Conservation (phyloP, 2,113 vertebrate genomes). For the Coturnix japonica region DNA sequence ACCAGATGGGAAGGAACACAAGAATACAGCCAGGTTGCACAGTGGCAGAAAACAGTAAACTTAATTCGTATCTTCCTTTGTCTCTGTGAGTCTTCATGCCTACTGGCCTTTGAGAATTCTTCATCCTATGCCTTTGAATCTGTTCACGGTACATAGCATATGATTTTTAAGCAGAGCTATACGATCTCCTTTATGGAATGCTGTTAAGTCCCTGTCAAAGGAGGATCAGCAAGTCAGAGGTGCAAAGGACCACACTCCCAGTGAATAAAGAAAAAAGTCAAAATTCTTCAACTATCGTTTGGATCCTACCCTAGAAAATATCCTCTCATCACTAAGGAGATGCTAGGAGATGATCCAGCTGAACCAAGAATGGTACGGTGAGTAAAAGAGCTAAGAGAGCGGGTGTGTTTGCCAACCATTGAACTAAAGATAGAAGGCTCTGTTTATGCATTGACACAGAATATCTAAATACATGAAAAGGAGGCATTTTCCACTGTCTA, state of each 20-base stretch:
- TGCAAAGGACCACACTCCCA: background rate
- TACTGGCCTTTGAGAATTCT: background rate
- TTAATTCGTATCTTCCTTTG: background rate
- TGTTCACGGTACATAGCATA: background rate
- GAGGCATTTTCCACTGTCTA: conserved; percentile 57
- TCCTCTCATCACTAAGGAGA: background rate
- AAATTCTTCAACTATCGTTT: background rate
- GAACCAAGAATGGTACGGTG: background rate
- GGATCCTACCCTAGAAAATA: background rate
- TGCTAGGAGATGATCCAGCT: background rate
- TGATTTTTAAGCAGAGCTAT: background rate
- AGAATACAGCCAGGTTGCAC: background rate
- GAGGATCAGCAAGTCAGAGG: background rate
- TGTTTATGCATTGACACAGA: conserved; percentile 46
- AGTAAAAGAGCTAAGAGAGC: conserved; percentile 7
- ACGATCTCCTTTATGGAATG: background rate
- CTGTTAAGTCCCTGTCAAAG: background rate
- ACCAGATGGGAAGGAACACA: background rate
- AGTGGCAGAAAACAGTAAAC: background rate
- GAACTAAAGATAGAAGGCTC: conserved; percentile 49
- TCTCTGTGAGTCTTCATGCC: background rate
- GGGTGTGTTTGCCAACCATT: background rate
- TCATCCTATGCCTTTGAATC: background rate
- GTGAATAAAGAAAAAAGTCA: background rate
- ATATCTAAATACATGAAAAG: conserved; percentile 46